phyloP scores from a whole-genome alignment of 2,113 vertebrate genomes.

The Nothobranchius kuhntae region DNA sequence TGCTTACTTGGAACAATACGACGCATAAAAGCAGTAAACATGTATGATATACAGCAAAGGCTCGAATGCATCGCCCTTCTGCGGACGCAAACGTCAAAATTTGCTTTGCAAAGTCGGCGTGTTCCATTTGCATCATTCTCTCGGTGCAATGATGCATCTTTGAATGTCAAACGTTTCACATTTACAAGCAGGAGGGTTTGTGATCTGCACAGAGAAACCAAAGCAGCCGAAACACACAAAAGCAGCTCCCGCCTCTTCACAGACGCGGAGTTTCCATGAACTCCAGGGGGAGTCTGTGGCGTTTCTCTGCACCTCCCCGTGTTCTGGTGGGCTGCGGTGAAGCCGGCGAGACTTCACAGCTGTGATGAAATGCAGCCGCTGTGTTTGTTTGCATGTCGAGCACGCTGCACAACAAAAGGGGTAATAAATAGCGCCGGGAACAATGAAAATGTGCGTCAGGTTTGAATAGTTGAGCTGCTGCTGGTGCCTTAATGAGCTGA shows the following conservation, averaged over 20 bases:
- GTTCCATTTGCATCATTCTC: slow-evolving; percentile 25
- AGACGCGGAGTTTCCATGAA: slow-evolving; percentile 47
- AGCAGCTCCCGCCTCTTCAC: slow-evolving; percentile 40
- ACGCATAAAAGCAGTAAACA: slow-evolving; percentile 19
- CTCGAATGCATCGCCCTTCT: background rate
- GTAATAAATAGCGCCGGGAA: slow-evolving; percentile 49
- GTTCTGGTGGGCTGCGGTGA: slow-evolving; percentile 37
- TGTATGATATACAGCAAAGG: slow-evolving; percentile 9
- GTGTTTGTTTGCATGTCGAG: slow-evolving; percentile 67
- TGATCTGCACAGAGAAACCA: slow-evolving; percentile 39
- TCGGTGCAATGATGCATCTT: slow-evolving; percentile 38
- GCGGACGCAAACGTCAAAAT: background rate
- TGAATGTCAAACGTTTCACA: slow-evolving; percentile 44
- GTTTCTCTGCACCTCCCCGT: slow-evolving; percentile 27
- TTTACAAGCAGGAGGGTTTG: slow-evolving; percentile 45
- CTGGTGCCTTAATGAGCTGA: slow-evolving; percentile 31
- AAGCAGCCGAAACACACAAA: slow-evolving; percentile 45
- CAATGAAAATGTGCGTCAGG: slow-evolving; percentile 22
- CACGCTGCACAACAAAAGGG: slow-evolving; percentile 47
- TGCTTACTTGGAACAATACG: slow-evolving; percentile 7
- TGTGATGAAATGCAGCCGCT: slow-evolving; percentile 60
- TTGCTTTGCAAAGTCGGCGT: slow-evolving; percentile 23
- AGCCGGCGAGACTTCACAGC: slow-evolving; percentile 50
- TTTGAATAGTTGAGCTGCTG: slow-evolving; percentile 42
- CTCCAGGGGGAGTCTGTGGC: slow-evolving; percentile 37